phyloP scores from a whole-genome alignment of 2,888 invertebrate genomes.

The Hemicrepidius hirtus region DNA sequence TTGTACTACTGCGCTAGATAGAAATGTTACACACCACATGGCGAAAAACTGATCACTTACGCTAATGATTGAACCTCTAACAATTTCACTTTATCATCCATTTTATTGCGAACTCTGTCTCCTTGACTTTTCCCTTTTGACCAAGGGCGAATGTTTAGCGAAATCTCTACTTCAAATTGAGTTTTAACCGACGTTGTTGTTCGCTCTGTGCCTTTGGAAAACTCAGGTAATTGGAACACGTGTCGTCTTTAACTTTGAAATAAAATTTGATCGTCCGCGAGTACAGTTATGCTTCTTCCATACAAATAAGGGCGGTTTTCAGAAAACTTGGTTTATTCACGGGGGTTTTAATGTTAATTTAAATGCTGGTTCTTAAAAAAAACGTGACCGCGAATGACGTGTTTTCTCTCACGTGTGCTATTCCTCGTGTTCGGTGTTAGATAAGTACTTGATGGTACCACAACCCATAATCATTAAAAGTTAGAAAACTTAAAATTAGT shows the following conservation, averaged over 20 bases:
- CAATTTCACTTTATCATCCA: conserved; percentile 18
- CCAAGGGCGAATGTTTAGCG: neutral
- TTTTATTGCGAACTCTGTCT: neutral
- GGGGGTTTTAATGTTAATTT: no score
- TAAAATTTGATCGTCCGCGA: neutral
- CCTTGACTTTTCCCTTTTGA: conserved; percentile 15
- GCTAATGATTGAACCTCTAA: conserved; percentile 4
- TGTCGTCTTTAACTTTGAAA: conserved; percentile 12
- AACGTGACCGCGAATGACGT: conserved; percentile 3
- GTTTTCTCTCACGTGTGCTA: conserved; percentile 12
- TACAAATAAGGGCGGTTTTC: conserved; percentile 9
- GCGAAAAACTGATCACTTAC: conserved; percentile 9
- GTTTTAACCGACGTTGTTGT: conserved; percentile 8
- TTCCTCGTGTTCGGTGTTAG: conserved; percentile 12
- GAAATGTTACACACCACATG: conserved; percentile 9
- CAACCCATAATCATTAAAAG: conserved; percentile 22
- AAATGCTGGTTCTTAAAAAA: neutral
- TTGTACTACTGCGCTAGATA: conserved; percentile 16
- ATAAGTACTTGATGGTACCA: conserved; percentile 18
- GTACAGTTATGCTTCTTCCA: neutral
- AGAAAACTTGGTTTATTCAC: no score
- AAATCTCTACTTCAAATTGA: conserved; percentile 13
- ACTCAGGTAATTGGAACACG: neutral
- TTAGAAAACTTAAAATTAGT: conserved; percentile 28
- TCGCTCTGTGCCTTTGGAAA: neutral